Evolutionary conservation across 2,113 vertebrate genomes (phyloP).

Genomic region (Microtus pennsylvanicus): DNA sequence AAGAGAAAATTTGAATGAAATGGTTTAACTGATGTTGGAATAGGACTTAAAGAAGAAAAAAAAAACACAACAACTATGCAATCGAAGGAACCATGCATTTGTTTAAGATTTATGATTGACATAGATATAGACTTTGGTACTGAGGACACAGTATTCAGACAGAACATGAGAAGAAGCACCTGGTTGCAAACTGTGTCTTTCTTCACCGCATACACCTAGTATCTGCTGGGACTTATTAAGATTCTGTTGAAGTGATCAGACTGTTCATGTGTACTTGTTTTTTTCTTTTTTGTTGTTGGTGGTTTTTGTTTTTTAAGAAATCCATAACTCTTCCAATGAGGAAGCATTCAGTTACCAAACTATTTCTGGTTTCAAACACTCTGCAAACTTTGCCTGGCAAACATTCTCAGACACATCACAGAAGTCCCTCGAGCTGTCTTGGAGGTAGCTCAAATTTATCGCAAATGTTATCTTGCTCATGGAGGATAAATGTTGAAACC

Average conservation of each 20-base stretch:
- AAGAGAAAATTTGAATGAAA: background rate
- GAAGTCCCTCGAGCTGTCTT: constrained; percentile 33
- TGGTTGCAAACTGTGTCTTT: background rate
- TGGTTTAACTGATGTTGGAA: background rate
- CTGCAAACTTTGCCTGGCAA: constrained; percentile 61
- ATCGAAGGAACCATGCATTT: background rate
- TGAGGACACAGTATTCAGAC: background rate
- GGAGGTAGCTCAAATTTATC: constrained; percentile 65
- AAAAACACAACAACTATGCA: background rate
- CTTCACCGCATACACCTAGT: background rate
- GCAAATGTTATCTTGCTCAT: constrained; percentile 56
- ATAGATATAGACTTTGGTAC: background rate
- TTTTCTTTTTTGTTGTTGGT: background rate
- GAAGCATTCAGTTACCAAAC: constrained; percentile 69
- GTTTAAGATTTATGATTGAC: background rate
- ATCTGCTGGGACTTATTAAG: constrained; percentile 37
- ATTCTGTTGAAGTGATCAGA: constrained; percentile 51
- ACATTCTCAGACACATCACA: constrained; percentile 60
- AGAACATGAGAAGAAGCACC: background rate
- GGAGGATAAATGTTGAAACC: constrained; percentile 66
- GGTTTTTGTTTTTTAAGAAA: background rate
- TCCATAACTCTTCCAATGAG: constrained; percentile 12
- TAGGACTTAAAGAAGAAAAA: background rate
- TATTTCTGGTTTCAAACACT: constrained; percentile 59
- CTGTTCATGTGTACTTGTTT: background rate